Percentiles rank a stretch among this genome's conserved stretches.
Evolutionary conservation across 2,797 vertebrate species (phyloP).

Genomic region (Sebastiscus tertius): DNA sequence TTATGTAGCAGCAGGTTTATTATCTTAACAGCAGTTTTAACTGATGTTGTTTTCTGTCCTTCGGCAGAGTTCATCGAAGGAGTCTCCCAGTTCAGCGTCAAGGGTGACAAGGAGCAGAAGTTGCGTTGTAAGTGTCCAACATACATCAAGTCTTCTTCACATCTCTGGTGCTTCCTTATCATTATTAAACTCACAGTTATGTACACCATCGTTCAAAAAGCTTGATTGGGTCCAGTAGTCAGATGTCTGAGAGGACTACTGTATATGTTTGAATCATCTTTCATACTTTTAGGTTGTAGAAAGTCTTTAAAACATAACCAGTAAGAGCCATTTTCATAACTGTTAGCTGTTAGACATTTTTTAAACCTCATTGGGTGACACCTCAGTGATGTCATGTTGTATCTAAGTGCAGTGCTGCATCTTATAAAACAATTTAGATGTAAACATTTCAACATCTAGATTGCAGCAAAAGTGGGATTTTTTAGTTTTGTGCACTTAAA

Average conservation of each 20-base stretch:
- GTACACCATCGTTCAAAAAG: not conserved
- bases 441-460: too few relatives aligned
- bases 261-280: not conserved
- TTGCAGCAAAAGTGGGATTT: too few relatives aligned
- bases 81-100: constrained; percentile 96
- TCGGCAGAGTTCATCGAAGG: constrained; percentile 93
- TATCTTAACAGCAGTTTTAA: not conserved
- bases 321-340: too few relatives aligned
- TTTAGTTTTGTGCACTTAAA: too few relatives aligned
- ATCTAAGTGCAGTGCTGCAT: too few relatives aligned
- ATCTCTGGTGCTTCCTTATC: not conserved
- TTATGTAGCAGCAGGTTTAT: not conserved
- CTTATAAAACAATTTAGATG: too few relatives aligned
- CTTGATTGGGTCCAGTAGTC: not conserved
- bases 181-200: not conserved
- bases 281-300: not conserved
- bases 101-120: constrained; percentile 95
- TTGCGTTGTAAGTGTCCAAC: constrained; percentile 90
- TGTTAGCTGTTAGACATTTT: too few relatives aligned
- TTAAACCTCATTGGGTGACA: too few relatives aligned
- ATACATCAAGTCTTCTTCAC: not conserved
- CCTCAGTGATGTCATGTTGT: too few relatives aligned
- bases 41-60: not conserved
- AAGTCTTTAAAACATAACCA: not conserved
- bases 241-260: not conserved